Percentiles rank a stretch among this genome's conserved stretches.
These are phyloP conservation scores for Galeopterus variegatus DNA, from an alignment of 2,113 vertebrate genomes.

Conservation along the genomic window DNA sequence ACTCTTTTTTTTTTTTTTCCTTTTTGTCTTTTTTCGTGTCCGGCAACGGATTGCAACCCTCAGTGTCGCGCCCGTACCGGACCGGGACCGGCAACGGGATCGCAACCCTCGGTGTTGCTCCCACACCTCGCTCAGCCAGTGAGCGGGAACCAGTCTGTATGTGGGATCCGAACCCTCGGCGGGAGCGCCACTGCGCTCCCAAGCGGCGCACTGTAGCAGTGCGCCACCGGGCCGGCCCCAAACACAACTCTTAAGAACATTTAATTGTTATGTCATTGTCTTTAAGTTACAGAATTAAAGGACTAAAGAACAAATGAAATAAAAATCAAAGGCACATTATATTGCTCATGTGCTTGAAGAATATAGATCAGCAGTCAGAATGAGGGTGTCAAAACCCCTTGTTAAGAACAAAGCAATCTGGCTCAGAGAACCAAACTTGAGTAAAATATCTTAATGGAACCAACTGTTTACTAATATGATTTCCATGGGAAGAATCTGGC, in stretches of 20 bases:
- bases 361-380: conserved; percentile 54
- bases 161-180: no score
- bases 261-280: conserved; percentile 57
- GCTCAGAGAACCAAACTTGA: conserved; percentile 54
- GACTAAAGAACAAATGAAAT: not conserved
- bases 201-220: no score
- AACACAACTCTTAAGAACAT: conserved; percentile 56
- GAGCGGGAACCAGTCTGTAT: no score
- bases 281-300: conserved; percentile 62
- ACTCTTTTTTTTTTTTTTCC: no score
- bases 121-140: no score
- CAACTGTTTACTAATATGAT: conserved; percentile 74
- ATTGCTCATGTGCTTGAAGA: conserved; percentile 40
- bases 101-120: no score
- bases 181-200: no score
- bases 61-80: no score
- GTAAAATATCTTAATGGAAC: conserved; percentile 67
- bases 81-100: no score
- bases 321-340: conserved; percentile 47
- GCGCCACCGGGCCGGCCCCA: no score
- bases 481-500: conserved; percentile 68
- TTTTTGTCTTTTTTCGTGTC: no score
- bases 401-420: conserved; percentile 66
- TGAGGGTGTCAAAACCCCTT: conserved; percentile 48
- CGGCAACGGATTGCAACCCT: no score